Conservation (phyloP, 2,888 invertebrate species). For the Dryomyza anilis region DNA sequence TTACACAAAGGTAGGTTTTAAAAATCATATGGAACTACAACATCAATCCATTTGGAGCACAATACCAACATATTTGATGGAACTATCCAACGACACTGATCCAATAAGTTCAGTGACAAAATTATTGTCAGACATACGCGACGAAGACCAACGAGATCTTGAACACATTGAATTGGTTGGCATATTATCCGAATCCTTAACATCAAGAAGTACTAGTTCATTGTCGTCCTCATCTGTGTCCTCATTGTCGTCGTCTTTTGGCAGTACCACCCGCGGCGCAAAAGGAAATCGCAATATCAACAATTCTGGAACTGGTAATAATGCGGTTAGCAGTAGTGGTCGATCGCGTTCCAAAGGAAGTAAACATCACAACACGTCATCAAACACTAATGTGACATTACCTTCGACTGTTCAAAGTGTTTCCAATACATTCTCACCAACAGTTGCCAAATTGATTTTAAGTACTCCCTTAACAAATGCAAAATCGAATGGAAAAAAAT, state of each 20-base stretch:
- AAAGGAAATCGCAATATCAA: conserved; percentile 61
- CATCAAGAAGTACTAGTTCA: conserved; percentile 36
- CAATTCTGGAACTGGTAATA: conserved; percentile 2
- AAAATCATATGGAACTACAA: conserved; percentile 71
- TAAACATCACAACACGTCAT: conserved; percentile 37
- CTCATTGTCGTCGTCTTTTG: conserved; percentile 38
- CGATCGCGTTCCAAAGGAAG: conserved; percentile 50
- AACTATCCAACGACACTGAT: conserved; percentile 7
- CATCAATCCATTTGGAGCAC: conserved; percentile 58
- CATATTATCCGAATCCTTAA: conserved; percentile 37
- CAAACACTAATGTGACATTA: conserved; percentile 22
- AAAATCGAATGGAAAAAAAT: background rate
- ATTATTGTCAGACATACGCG: conserved; percentile 2
- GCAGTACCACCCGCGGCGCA: conserved; percentile 46
- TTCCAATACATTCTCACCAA: conserved; percentile 1
- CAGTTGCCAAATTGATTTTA: background rate
- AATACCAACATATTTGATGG: conserved; percentile 40
- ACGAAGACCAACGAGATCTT: conserved; percentile 26
- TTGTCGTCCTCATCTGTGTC: conserved; percentile 43
- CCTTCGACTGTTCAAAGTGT: background rate
- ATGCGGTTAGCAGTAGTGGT: conserved; percentile 43
- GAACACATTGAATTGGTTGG: conserved; percentile 38
- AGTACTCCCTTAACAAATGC: background rate
- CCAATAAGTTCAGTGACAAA: conserved; percentile 25
- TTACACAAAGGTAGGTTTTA: conserved; percentile 79